Percentiles rank a stretch among this genome's conserved stretches.
phyloP scores from a whole-genome alignment of 2,888 invertebrate genomes.

The Drosophila falleni region DNA sequence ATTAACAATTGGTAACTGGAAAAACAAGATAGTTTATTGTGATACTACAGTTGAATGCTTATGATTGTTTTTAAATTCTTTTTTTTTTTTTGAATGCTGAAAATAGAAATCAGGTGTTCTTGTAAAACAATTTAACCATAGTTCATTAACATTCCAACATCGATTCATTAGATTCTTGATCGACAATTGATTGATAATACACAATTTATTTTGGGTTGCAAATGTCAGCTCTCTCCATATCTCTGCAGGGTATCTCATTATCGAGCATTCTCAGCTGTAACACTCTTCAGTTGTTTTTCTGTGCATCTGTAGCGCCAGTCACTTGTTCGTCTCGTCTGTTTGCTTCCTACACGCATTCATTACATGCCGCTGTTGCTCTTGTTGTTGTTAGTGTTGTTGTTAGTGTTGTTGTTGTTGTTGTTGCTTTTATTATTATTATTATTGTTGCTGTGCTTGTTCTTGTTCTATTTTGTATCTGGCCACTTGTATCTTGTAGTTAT shows the following conservation, averaged over 20 bases:
- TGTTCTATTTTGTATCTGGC: slow-evolving; percentile 74
- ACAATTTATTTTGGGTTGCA: neutral
- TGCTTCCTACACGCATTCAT: slow-evolving; percentile 64
- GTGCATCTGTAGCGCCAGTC: slow-evolving; percentile 40
- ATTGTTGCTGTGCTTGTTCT: slow-evolving; percentile 39
- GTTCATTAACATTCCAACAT: neutral
- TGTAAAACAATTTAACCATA: neutral
- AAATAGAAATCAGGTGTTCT: neutral
- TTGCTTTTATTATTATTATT: slow-evolving; percentile 39
- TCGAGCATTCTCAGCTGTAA: neutral
- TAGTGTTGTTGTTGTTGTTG: slow-evolving; percentile 1
- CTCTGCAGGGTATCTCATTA: slow-evolving; percentile 14
- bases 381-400: neutral
- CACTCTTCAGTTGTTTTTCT: neutral
- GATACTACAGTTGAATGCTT: neutral
- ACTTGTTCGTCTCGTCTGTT: slow-evolving; percentile 17
- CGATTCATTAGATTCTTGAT: slow-evolving; percentile 5
- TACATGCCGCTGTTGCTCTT: slow-evolving; percentile 28
- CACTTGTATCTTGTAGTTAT: slow-evolving; percentile 71
- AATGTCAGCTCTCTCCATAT: neutral
- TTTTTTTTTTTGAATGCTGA: neutral
- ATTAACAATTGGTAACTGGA: neutral
- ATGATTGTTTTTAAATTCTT: neutral
- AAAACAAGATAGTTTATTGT: neutral
- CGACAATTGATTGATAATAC: neutral